A percentile compares a stretch with the other conserved stretches of the same genome.
These are phyloP conservation scores for Polypterus senegalus DNA, from an alignment of 2,113 vertebrate species.

Conservation along the genomic window DNA sequence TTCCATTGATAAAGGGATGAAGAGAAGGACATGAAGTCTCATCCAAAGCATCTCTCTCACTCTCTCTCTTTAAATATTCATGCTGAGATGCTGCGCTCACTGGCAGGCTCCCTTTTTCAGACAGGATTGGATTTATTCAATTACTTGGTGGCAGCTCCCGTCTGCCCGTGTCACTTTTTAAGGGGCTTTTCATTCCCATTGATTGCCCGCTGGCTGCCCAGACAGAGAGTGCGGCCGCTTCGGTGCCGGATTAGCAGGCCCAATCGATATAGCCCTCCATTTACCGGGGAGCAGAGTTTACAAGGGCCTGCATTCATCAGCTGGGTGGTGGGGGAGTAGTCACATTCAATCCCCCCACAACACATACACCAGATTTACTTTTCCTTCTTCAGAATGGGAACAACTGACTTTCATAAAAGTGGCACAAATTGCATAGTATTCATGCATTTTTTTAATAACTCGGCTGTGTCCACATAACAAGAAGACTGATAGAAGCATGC, in stretches of 20 bases:
- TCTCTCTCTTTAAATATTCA: constrained; percentile 9
- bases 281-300: background rate
- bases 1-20: no score
- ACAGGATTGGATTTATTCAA: constrained; percentile 2
- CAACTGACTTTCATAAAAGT: no score
- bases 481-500: no score
- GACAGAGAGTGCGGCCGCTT: constrained; percentile 10
- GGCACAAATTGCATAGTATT: no score
- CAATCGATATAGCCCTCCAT: constrained; percentile 11
- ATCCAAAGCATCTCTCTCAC: background rate
- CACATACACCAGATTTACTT: background rate
- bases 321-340: background rate
- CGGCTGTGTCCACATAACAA: no score
- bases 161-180: background rate
- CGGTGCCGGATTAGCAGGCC: constrained; percentile 7
- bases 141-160: constrained; percentile 3
- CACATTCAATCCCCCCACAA: no score
- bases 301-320: constrained; percentile 9
- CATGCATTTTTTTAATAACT: no score
- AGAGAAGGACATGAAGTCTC: no score
- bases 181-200: constrained; percentile 7
- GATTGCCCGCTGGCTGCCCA: constrained; percentile 7
- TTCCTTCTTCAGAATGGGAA: background rate
- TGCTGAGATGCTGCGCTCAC: background rate
- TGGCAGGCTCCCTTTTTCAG: background rate